phyloP scores from a whole-genome alignment of 2,797 vertebrate genomes.

The Etheostoma nigrum region DNA sequence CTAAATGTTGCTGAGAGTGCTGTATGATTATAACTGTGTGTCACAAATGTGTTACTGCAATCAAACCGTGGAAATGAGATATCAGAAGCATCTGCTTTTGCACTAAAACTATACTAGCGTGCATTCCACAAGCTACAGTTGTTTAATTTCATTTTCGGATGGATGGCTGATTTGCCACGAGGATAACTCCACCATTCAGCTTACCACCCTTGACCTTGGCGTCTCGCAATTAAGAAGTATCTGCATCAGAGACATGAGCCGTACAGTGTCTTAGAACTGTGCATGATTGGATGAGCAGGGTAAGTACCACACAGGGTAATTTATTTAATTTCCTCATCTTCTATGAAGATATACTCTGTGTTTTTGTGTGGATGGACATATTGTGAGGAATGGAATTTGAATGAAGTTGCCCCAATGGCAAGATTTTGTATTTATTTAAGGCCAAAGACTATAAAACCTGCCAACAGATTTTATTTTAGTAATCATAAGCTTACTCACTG shows the following conservation, averaged over 20 bases:
- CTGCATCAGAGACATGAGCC: conserved; percentile 3
- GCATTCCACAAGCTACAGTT: background rate
- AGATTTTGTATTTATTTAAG: background rate
- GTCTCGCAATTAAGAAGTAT: conserved; percentile 2
- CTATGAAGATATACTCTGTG: background rate
- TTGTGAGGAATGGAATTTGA: conserved; percentile 19
- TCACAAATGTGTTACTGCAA: background rate
- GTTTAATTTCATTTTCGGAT: background rate
- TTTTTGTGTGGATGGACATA: conserved; percentile 4
- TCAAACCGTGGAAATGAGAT: background rate
- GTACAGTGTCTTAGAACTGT: conserved; percentile 1
- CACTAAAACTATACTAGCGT: background rate
- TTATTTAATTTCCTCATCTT: conserved; percentile 32
- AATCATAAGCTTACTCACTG: conserved; percentile 1
- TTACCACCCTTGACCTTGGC: conserved; percentile 10
- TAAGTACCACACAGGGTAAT: background rate
- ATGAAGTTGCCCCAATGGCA: background rate
- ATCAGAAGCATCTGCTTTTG: conserved; percentile 4
- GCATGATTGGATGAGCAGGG: conserved; percentile 25
- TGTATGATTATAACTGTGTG: background rate
- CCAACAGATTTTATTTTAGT: conserved; percentile 6
- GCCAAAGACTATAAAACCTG: conserved; percentile 11
- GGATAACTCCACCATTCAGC: conserved; percentile 18
- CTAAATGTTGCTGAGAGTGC: background rate
- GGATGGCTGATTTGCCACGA: conserved; percentile 9